Conservation (phyloP, 2,888 invertebrate species). For the Tetragnatha montana region DNA sequence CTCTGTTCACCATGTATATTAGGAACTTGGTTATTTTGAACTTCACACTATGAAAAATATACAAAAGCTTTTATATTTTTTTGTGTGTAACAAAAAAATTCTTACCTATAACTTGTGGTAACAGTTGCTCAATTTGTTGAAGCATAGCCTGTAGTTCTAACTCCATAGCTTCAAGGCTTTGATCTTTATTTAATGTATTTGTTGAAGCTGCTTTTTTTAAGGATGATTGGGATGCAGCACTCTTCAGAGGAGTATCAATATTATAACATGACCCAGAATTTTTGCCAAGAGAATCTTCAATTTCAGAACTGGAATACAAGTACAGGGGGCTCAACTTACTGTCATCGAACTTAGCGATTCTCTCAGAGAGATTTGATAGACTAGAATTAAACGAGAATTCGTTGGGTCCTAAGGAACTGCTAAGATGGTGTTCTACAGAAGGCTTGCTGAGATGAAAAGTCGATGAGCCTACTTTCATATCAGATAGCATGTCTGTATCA, state of each 20-base stretch:
- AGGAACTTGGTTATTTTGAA: too few species aligned
- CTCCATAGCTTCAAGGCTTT: constrained; percentile 60
- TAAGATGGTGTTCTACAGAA: not conserved
- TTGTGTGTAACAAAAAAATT: not conserved
- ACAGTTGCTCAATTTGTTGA: constrained; percentile 52
- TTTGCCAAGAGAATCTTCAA: constrained; percentile 7
- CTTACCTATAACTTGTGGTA: constrained; percentile 60
- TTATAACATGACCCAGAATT: not conserved
- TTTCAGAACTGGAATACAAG: constrained; percentile 37
- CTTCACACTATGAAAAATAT: too few species aligned
- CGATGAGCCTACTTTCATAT: not conserved
- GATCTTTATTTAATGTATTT: constrained; percentile 37
- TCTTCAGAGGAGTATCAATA: constrained; percentile 18
- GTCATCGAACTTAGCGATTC: constrained; percentile 16
- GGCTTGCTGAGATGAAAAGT: not conserved
- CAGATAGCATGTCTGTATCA: not conserved
- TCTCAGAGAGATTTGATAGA: constrained; percentile 30
- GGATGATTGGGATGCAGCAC: constrained; percentile 14
- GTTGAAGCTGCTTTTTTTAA: constrained; percentile 16
- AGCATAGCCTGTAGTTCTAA: constrained; percentile 58
- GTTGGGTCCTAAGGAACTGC: constrained; percentile 38
- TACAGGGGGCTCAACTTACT: constrained; percentile 59
- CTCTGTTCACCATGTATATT: too few species aligned
- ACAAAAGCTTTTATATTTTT: not conserved
- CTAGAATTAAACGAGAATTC: constrained; percentile 27